Evolutionary conservation across 2,888 invertebrate species (phyloP), one percentile per base, ranked within the genome.

Genomic region (Linnaemya vulpina): DNA sequence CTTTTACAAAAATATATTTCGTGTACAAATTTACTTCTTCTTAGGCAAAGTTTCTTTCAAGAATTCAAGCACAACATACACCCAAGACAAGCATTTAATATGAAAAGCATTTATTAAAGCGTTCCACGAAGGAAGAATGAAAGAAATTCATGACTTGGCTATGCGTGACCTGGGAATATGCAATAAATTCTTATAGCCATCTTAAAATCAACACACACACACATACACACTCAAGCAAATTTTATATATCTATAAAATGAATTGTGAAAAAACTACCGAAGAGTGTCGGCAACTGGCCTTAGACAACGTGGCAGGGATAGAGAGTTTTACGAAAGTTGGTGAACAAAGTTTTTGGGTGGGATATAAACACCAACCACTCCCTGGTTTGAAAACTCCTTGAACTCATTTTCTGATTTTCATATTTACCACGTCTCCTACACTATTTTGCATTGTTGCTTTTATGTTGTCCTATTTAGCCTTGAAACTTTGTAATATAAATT

Each of bases 81-180:
- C 17, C n/a, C 25, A 38, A 68, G 1, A 40, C 22, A 40, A 68
- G 51, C 58, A 60, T 68, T 70, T 62, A 40, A 62, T 70, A 43
- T 40, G 40, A 80, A 15, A 58, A 65, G 51, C 49, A 75, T 78
- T 62, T 78, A 53, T 78, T 78, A 71, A 78, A 78, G 63, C 22
- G 35, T 63, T 55, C 71, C 46, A 55, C 38, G 49, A 13, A n/a
- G 7, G 25, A 55, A 46, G 63, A 53, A 79, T 25, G 30, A 60
- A 77, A 55, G 25, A 71, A 79, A 75, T 78, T 84, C 81, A 84
- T 74, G 84, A 58, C 81, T 74, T 81, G 81, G 63, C 68, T 77
- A 84, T 84, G 84, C 88, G 89, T 89, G 88, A 90, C 87, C 88
- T 86, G 89, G 89, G 90, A 90, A 89, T 90, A 87, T 89, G 90